A percentile compares a stretch with the other conserved stretches of the same genome.
Evolutionary conservation across 2,113 vertebrate genomes (phyloP).

Genomic region (Monopterus albus): DNA sequence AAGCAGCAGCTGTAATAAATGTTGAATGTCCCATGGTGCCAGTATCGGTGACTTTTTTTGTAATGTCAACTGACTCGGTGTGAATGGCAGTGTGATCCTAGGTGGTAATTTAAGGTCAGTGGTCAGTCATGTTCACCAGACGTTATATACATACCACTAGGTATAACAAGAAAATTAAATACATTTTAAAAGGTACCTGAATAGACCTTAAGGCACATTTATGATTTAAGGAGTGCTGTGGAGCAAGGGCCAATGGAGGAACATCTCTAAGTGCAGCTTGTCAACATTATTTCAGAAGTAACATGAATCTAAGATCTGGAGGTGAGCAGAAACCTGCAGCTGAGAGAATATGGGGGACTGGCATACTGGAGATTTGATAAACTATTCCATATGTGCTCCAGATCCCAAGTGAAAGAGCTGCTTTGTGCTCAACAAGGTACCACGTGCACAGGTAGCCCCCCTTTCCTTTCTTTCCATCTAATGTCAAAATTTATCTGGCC

Average conservation of each 20-base stretch:
- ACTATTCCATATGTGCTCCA: slow-evolving; percentile 79
- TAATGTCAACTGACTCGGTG: background rate
- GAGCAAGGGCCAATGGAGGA: slow-evolving; percentile 11
- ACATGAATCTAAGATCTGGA: slow-evolving; percentile 53
- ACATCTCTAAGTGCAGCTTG: slow-evolving; percentile 46
- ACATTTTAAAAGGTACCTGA: background rate
- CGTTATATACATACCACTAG: slow-evolving; percentile 10
- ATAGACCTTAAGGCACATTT: slow-evolving; percentile 3
- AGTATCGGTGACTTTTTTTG: background rate
- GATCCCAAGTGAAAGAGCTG: slow-evolving; percentile 80
- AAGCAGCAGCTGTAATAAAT: background rate
- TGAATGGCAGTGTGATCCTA: background rate
- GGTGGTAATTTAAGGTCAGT: too few species aligned
- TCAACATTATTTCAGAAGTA: slow-evolving; percentile 35
- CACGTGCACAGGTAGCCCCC: slow-evolving; percentile 56
- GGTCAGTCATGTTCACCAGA: too few species aligned
- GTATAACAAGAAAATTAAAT: background rate
- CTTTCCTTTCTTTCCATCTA: slow-evolving; percentile 43
- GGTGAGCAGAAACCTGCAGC: slow-evolving; percentile 64
- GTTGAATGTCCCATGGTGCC: background rate
- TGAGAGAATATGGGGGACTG: slow-evolving; percentile 36
- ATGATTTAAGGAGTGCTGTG: slow-evolving; percentile 1
- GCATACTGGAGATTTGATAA: slow-evolving; percentile 68
- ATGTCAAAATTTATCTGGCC: slow-evolving; percentile 58
- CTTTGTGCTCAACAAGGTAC: slow-evolving; percentile 79